Evolutionary conservation across 2,797 vertebrate genomes (phyloP).

Genomic region (Melanotaenia pygmaea): DNA sequence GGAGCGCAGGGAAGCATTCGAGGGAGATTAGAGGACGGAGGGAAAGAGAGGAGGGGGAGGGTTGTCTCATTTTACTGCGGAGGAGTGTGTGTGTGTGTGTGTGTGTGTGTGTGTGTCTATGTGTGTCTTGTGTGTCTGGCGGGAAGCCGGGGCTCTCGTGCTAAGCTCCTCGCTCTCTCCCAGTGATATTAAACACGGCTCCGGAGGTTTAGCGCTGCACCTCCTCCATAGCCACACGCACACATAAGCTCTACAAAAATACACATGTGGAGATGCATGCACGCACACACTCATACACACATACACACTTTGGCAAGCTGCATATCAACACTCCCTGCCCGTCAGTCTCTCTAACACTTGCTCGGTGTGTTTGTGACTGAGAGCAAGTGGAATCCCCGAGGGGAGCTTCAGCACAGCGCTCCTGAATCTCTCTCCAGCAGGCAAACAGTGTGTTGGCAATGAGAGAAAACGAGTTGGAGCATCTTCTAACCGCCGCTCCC

Average conservation of each 20-base stretch:
- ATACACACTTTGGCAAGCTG: constrained; percentile 45
- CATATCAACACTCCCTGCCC: constrained; percentile 66
- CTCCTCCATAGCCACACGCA: constrained; percentile 65
- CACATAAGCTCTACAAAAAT: constrained; percentile 7
- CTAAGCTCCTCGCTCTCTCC: constrained; percentile 80
- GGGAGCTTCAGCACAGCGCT: constrained; percentile 68
- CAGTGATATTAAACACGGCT: constrained; percentile 85
- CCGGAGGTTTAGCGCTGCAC: constrained; percentile 76
- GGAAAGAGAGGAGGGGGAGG: constrained; percentile 36
- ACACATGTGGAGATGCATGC: background rate
- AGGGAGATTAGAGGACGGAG: constrained; percentile 82
- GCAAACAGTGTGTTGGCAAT: constrained; percentile 72
- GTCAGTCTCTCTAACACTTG: constrained; percentile 67
- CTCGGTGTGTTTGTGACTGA: constrained; percentile 16
- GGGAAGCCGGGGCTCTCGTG: constrained; percentile 76
- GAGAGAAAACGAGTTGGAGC: constrained; percentile 69
- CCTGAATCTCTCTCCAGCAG: constrained; percentile 76
- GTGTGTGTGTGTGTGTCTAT: constrained; percentile 33
- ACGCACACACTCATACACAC: constrained; percentile 24
- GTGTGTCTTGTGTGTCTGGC: constrained; percentile 56
- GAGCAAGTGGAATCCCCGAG: constrained; percentile 73
- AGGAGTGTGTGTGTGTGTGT: constrained; percentile 61
- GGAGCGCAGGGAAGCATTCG: constrained; percentile 81
- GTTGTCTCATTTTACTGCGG: constrained; percentile 78
- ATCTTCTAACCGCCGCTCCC: constrained; percentile 2